Evolutionary conservation across 1,140 invertebrate genomes (phyloP), one percentile per base, ranked within the genome.

Genomic region (Gryllus bimaculatus): DNA sequence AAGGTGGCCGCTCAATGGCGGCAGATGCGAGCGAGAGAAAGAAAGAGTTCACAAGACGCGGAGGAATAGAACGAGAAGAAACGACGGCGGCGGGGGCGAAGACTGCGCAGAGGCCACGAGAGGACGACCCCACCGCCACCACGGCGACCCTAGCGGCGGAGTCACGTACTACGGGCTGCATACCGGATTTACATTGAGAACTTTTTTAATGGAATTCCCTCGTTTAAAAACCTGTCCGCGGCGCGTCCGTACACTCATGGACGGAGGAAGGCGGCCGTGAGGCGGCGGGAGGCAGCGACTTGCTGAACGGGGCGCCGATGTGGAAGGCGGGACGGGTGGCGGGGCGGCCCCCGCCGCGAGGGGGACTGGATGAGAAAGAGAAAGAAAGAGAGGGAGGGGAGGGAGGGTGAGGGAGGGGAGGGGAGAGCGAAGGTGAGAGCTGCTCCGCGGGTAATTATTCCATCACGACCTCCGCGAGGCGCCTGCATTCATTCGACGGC

Each of bases 131-230:
- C 54, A 7, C 0, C 54, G 18, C 54, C 10, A 66, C 54, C 10
- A 18, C 18, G 10, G 18, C 10, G 10, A 18, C 54, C 18, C 54
- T 66, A 18, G 54, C 10, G 10, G 18, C 54, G 54, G 18, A 66
- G 54, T 66, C 54, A 66, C 54, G 54, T 66, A 66, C 54, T 66
- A 66, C 54, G 54, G 18, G 54, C 54, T 13, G 18, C 54, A 66
- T 66, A 66, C 54, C 54, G 54, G 54, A 66, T 66, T 66, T 66
- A 66, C 54, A 66, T 66, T 66, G 54, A 66, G 54, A 66, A 66
- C 54, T 66, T 66, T 66, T 66, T 66, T 66, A 66, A 66, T 66
- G 54, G 18, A 66, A 66, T 66, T 66, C 54, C 10, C 54, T 66
- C 54, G 54, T 66, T 18, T 66, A 18, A 66, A 66, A 66, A 66